Conservation (phyloP, 2,113 vertebrate species). For the Oncorhynchus mykiss region DNA sequence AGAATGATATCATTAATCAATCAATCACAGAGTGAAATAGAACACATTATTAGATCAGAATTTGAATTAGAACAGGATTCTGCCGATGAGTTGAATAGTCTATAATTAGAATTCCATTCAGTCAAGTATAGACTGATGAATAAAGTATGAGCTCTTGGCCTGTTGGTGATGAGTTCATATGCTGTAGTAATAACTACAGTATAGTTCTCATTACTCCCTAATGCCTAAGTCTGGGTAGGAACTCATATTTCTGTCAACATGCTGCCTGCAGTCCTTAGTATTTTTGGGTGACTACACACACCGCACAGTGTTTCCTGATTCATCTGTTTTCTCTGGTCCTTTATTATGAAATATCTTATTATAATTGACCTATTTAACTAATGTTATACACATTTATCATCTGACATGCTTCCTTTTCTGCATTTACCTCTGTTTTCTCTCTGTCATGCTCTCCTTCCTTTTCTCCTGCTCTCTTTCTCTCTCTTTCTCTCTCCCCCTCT, state of each 20-base stretch:
- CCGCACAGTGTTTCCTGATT: constrained; percentile 42
- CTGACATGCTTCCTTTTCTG: constrained; percentile 48
- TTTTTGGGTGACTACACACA: constrained; percentile 37
- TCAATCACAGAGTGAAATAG: no score
- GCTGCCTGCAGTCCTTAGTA: not conserved
- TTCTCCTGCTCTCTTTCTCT: not conserved
- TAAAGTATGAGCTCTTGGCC: no score
- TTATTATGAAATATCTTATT: constrained; percentile 45
- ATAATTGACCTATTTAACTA: constrained; percentile 64
- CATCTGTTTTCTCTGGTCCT: constrained; percentile 46
- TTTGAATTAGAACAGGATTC: no score
- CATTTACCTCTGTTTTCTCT: constrained; percentile 37
- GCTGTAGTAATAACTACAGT: no score
- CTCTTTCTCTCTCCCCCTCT: not conserved
- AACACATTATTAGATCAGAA: no score
- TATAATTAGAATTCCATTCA: no score
- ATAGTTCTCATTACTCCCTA: no score
- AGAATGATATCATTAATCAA: no score
- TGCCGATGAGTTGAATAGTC: no score
- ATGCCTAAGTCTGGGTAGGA: no score
- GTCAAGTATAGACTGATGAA: no score
- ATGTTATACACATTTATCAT: constrained; percentile 53
- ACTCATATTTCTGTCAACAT: not conserved
- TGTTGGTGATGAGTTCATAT: no score
- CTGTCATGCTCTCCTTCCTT: not conserved